Base-by-base conservation (phyloP, 2,888 invertebrate genomes). In the Andrena fulva region DNA sequence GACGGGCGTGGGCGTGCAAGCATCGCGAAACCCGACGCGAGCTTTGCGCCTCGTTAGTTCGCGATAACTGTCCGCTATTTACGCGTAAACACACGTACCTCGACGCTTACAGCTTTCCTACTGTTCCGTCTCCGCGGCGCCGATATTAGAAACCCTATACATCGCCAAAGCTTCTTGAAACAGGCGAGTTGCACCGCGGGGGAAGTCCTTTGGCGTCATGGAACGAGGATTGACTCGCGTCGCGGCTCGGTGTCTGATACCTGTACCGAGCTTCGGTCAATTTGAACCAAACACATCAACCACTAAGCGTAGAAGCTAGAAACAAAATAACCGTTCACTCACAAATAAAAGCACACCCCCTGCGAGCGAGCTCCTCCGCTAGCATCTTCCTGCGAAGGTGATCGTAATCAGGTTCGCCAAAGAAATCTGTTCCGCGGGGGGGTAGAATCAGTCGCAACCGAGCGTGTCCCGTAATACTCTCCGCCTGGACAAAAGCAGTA, bases 81-180 rank as follows among this genome's bases (percentile, higher is more conserved):
- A 83, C 77, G 76, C 71, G 67, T 54, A 85, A 63, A 63, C 63
- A 88, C 81, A 81, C 67, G 71, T 69, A 60, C 20, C 54, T 4
- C 7, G 20, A 10, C 56, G 29, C 66, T 75, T 71, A 69, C 48
- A 27, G 75, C 69, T 42, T 42, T 60, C 73, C 72, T 78, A 56
- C 77, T 50, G 35, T 50, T 10, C 71, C 62, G 64, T 75, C 71
- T 73, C 52, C 63, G 52, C 74, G 63, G 29, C 35, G 64, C 54
- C 78, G 82, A 88, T 83, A 74, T 80, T 84, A 82, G 89, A 88
- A 89, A 86, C 87, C 86, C 73, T 82, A 79, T 66, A 80, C 63
- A 77, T n/a, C 76, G 62, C 63, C 62, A 82, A 84, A 88, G 86
- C 84, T 88, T 80, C 89, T 87, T 84, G 83, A 69, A 74, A 68